Conservation (phyloP, 2,113 vertebrate species). For the Colistium nudipinnis region DNA sequence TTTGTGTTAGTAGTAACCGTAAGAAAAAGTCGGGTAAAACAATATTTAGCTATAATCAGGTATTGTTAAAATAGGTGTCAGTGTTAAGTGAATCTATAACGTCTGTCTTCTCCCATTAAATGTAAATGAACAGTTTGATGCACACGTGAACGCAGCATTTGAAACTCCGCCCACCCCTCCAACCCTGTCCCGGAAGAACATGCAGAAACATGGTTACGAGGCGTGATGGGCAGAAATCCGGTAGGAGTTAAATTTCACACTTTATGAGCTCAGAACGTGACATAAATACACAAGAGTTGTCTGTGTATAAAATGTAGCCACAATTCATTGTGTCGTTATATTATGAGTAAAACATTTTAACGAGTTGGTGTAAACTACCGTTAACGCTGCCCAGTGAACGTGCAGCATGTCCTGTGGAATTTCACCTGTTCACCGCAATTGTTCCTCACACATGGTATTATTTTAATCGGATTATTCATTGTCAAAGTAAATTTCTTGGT, state of each 20-base stretch:
- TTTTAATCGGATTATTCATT: no score
- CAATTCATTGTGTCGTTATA: neutral
- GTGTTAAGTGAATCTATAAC: no score
- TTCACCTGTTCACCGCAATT: neutral
- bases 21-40: no score
- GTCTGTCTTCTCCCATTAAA: no score
- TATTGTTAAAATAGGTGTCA: no score
- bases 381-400: constrained; percentile 2
- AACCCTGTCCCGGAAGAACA: constrained; percentile 63
- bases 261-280: rapidly evolving
- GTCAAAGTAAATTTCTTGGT: no score
- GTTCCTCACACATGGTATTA: neutral
- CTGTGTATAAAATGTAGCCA: rapidly evolving
- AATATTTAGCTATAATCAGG: no score
- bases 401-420: constrained; percentile 4
- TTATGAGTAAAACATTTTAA: neutral
- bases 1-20: no score
- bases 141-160: neutral
- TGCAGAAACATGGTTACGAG: constrained; percentile 41
- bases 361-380: neutral
- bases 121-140: neutral
- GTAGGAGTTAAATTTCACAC: no score
- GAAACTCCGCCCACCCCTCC: neutral
- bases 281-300: no score
- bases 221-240: neutral